Evolutionary conservation across 2,888 invertebrate genomes (phyloP), one percentile per base, ranked within the genome.

Genomic region (Drosophila rubida): DNA sequence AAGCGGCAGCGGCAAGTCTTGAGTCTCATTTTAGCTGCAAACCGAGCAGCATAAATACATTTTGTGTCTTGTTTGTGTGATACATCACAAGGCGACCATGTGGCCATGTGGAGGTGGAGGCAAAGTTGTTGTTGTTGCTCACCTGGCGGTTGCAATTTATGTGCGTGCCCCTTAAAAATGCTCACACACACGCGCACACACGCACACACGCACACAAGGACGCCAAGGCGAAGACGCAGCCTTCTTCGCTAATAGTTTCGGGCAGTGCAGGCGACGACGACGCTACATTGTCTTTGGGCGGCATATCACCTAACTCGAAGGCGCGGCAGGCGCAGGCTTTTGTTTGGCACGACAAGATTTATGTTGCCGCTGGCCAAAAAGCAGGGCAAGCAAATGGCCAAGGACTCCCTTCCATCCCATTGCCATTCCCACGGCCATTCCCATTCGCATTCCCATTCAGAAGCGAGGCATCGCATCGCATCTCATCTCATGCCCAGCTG

Each of bases 61-160:
- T 87, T 80, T 82, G 79, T 85, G 76, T 81, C 74, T 44, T 81
- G 82, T 81, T 79, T 82, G 85, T 75, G 78, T 84, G 85, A 87
- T 78, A 83, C 86, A 87, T 87, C 87, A 82, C 68, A 75, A 50
- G 46, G 54, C 11, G 51, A 9, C 39, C 25, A 7, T 23, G 35
- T 9, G 23, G 23, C 39, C 25, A 7, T 23, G 35, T 9, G 23
- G 23, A 11, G 19, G 8, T 27, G 2, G 51, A 19, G 7, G 19
- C 44, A 11, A 6, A 75, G n/a, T 32, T 32, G 4, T 32, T 32
- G 30, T 32, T 32, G 11, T 32, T 62, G 64, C 78, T 75, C 80
- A 84, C 82, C 85, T 80, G 85, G 76, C 78, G 70, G 74, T 66
- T 87, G 85, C 88, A 82, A 83, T 83, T 83, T 83, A 83, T 83